Conservation (phyloP, 2,797 vertebrate genomes). For the Cirrhinus mrigala region DNA sequence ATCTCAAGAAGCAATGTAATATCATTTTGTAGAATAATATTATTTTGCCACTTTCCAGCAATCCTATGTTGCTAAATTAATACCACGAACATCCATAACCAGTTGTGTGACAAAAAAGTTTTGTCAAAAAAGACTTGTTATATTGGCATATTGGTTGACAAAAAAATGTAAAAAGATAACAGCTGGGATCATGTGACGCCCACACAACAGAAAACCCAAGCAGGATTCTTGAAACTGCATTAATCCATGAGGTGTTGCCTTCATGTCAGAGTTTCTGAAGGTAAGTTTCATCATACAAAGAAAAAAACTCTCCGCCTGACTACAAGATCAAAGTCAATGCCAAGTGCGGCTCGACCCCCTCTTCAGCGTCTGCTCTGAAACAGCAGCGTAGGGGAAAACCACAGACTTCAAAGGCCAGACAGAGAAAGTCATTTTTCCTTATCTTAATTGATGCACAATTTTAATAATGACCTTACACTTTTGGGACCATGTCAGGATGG, state of each 20-base stretch:
- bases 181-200: background rate
- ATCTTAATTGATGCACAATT: slow-evolving; percentile 87
- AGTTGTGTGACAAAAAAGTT: background rate
- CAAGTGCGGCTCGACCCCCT: slow-evolving; percentile 7
- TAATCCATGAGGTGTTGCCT: slow-evolving; percentile 63
- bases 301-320: slow-evolving; percentile 57
- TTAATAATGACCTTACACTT: slow-evolving; percentile 84
- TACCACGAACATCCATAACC: background rate
- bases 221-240: background rate
- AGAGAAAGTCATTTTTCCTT: slow-evolving; percentile 85
- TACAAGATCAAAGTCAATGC: slow-evolving; percentile 77
- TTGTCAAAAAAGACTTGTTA: background rate
- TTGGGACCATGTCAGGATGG: slow-evolving; percentile 75
- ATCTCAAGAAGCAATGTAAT: background rate
- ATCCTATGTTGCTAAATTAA: background rate
- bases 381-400: slow-evolving; percentile 74
- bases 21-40: background rate
- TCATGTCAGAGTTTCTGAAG: slow-evolving; percentile 56
- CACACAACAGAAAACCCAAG: background rate
- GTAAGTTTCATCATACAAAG: slow-evolving; percentile 64
- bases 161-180: background rate
- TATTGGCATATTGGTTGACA: background rate
- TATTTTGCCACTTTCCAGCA: background rate
- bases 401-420: slow-evolving; percentile 81
- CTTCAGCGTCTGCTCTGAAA: slow-evolving; percentile 68